Evolutionary conservation across 2,888 invertebrate species (phyloP).

Genomic region (Hemicrepidius hirtus): DNA sequence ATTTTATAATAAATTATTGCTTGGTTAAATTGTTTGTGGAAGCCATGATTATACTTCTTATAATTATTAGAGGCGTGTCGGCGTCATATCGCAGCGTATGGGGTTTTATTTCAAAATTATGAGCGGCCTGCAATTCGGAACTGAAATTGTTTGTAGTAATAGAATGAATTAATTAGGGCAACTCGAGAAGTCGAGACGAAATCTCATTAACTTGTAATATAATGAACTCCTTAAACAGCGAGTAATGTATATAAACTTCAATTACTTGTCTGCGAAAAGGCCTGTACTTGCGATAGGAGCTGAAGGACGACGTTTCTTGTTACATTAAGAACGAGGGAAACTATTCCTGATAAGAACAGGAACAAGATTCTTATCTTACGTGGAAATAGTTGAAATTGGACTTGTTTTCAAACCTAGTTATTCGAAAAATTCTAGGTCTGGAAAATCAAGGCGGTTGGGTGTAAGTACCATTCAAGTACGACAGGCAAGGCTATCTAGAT

Average conservation of each 20-base stretch:
- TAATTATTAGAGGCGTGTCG: neutral
- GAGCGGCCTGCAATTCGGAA: slow-evolving; percentile 18
- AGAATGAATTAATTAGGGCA: slow-evolving; percentile 43
- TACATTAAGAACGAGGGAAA: neutral
- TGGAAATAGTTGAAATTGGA: neutral
- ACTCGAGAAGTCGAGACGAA: slow-evolving; percentile 39
- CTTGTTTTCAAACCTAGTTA: neutral
- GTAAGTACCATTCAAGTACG: neutral
- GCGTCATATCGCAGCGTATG: neutral
- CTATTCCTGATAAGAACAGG: slow-evolving; percentile 2
- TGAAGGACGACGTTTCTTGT: slow-evolving; percentile 16
- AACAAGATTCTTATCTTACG: neutral
- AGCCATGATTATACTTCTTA: neutral
- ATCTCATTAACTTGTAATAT: slow-evolving; percentile 44
- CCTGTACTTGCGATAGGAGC: slow-evolving; percentile 19
- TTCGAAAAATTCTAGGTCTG: neutral
- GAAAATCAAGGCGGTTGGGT: no score
- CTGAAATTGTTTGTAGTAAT: slow-evolving; percentile 35
- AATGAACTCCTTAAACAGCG: slow-evolving; percentile 34
- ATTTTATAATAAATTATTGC: no score
- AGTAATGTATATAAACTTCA: slow-evolving; percentile 42
- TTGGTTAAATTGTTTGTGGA: no score
- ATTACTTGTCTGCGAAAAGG: slow-evolving; percentile 29
- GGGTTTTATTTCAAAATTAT: slow-evolving; percentile 28
- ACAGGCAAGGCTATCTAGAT: no score